Conservation (phyloP, 92 coral and sea anemone species). For the Paragorgia papillata region DNA sequence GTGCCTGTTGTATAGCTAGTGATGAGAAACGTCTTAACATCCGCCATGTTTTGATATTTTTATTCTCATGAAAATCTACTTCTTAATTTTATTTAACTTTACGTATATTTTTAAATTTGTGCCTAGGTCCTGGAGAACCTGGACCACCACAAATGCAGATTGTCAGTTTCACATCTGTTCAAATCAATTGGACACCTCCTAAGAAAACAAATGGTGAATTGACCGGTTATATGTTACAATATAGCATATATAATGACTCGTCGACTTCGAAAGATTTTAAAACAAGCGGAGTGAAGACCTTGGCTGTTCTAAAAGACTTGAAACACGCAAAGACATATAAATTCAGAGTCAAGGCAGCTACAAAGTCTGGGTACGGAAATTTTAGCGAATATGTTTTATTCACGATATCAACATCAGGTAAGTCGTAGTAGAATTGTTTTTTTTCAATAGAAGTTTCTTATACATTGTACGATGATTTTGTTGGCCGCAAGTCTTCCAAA, state of each 20-base stretch:
- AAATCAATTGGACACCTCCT: slow-evolving; percentile 22
- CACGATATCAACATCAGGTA: neutral
- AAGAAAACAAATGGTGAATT: slow-evolving; percentile 19
- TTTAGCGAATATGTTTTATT: neutral
- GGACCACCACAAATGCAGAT: slow-evolving; percentile 8
- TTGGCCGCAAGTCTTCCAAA: too few species aligned
- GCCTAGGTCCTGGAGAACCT: slow-evolving; percentile 36
- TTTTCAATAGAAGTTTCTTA: too few species aligned
- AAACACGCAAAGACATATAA: slow-evolving; percentile 52
- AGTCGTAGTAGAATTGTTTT: neutral
- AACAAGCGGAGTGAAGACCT: slow-evolving; percentile 11
- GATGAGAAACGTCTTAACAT: too few species aligned
- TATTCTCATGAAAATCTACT: too few species aligned
- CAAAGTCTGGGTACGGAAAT: slow-evolving; percentile 53
- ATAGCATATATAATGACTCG: slow-evolving; percentile 8
- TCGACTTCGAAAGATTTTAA: neutral
- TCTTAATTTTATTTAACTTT: too few species aligned
- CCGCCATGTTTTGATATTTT: too few species aligned
- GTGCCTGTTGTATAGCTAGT: too few species aligned
- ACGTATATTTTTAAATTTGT: too few species aligned
- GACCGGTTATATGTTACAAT: neutral
- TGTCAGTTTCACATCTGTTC: neutral
- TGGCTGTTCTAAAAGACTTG: slow-evolving; percentile 58
- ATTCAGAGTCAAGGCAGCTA: slow-evolving; percentile 60
- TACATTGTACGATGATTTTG: too few species aligned